Evolutionary conservation across 2,113 vertebrate genomes (phyloP), one percentile per base, ranked within the genome.

Genomic region (Shinisaurus crocodilurus): DNA sequence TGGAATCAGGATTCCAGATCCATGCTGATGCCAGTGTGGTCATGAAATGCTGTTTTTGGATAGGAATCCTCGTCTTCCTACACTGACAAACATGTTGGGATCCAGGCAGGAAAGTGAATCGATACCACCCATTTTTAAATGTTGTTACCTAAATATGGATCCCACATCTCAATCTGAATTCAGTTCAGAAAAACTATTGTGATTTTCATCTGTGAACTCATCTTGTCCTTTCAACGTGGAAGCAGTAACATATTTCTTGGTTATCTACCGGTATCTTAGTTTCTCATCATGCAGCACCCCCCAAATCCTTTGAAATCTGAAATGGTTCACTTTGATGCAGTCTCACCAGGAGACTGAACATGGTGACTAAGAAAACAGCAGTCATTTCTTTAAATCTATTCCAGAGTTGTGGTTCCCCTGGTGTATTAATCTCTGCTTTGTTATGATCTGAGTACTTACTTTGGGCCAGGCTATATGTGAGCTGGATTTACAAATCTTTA

Each of bases 331-430:
- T 96, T 95, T 95, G 95, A 95, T 95, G 70, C 93, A 92, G 95
- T 95, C 95, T 95, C 93, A 94, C 95, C 94, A 96, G 94, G 88
- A 94, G 93, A 92, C 94, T 92, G 89, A 94, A n/a, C 94, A 89
- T 80, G 93, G 90, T 94, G 94, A 94, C 94, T 94, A 94, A 90
- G 92, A 94, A 96, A 95, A 95, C 93, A 85, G 93, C 94, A 93
- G 93, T 94, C 20, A 92, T 91, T 96, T 95, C 92, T 96, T 95
- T 95, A 89, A 95, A 95, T 91, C 57, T 82, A 87, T 92, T 96
- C 94, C 95, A 95, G 94, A 88, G 88, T 92, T 95, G 95, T 89
- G 93, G 92, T 95, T 96, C 94, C 93, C 89, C 91, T 72, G 48
- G 92, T 93, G 72, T 90, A 90, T 96, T 95, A 92, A 91, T 85